Conservation (phyloP, 2,113 vertebrate species). For the Sterrhoptilus dennistouni region DNA sequence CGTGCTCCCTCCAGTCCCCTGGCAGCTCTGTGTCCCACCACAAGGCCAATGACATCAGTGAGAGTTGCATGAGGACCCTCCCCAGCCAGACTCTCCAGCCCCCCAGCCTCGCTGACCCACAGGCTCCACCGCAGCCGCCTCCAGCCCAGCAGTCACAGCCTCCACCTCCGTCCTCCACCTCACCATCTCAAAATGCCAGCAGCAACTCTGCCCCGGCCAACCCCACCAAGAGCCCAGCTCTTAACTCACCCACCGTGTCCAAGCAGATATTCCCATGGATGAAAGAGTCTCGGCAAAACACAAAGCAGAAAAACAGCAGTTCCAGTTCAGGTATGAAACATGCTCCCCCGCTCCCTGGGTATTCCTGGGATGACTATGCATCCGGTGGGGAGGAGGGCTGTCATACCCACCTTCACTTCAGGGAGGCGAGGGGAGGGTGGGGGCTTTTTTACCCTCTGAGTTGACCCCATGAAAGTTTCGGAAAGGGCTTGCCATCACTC, state of each 20-base stretch:
- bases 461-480: background rate
- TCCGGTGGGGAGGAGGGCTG: rapidly evolving
- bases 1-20: constrained; percentile 94
- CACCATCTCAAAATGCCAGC: constrained; percentile 87
- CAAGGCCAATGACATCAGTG: constrained; percentile 88
- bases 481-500: background rate
- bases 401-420: background rate
- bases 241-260: constrained; percentile 84
- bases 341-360: background rate
- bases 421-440: background rate
- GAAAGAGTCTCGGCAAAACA: constrained; percentile 98
- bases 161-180: constrained; percentile 81
- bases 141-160: constrained; percentile 77
- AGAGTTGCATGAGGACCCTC: constrained; percentile 88
- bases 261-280: constrained; percentile 99
- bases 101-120: constrained; percentile 78
- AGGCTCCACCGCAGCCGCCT: constrained; percentile 71
- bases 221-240: constrained; percentile 80
- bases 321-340: constrained; percentile 92
- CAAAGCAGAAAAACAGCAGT: constrained; percentile 95
- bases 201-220: constrained; percentile 79
- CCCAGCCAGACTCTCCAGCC: constrained; percentile 81
- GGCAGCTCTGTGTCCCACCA: constrained; percentile 84
- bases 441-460: background rate
- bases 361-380: background rate